A percentile compares a stretch with the other conserved stretches of the same genome.
phyloP scores from a whole-genome alignment of 2,113 vertebrate genomes.

The Aegithalos caudatus region DNA sequence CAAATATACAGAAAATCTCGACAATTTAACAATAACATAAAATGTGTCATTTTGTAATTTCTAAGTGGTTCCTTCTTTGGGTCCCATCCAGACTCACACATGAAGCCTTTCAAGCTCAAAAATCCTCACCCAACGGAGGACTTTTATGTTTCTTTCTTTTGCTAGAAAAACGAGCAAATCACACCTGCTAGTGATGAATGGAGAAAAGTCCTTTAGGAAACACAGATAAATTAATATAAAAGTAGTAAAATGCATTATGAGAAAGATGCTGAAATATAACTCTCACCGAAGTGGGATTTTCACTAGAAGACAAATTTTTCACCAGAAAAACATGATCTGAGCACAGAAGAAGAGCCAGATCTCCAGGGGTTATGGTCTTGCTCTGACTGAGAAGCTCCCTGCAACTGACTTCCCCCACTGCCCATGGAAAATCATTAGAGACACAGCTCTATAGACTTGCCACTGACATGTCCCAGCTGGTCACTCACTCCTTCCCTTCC shows the following conservation, averaged over 20 bases:
- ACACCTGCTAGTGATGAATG: background rate
- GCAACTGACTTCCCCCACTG: background rate
- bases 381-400: background rate
- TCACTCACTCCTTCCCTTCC: background rate
- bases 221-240: background rate
- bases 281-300: background rate
- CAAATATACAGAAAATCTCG: background rate
- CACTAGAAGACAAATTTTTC: background rate
- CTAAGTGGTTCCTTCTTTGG: background rate
- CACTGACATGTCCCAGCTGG: background rate
- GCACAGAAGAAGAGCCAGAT: background rate
- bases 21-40: slow-evolving; percentile 27
- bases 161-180: background rate
- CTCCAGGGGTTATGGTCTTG: background rate
- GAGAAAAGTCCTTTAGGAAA: background rate
- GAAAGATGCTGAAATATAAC: background rate
- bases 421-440: background rate
- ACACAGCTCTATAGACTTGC: background rate
- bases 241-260: background rate
- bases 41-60: slow-evolving; percentile 36
- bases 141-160: background rate
- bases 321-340: background rate
- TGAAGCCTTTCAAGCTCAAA: slow-evolving; percentile 11
- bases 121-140: background rate
- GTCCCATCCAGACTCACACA: background rate